Percentiles rank a stretch among this genome's conserved stretches.
Conservation (phyloP, 2,888 invertebrate genomes). For the Bembecia ichneumoniformis region DNA sequence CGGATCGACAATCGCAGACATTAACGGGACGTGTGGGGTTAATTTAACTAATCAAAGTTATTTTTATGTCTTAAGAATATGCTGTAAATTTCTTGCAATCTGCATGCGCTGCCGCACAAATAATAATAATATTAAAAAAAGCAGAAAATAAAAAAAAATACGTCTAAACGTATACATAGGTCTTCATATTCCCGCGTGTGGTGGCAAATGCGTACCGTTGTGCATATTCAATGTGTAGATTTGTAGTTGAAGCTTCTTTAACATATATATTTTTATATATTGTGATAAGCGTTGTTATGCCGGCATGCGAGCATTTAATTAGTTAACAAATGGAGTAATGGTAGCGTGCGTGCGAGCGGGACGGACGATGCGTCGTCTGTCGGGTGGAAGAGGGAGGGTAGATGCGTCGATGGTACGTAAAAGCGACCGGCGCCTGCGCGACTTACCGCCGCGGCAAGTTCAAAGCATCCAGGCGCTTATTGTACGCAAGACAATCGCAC, state of each 20-base stretch:
- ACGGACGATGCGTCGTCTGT: neutral
- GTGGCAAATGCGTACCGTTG: conserved; percentile 65
- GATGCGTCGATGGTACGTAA: neutral
- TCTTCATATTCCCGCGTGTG: conserved; percentile 51
- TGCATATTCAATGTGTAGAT: conserved; percentile 65
- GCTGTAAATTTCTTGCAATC: conserved; percentile 61
- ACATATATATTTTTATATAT: conserved; percentile 69
- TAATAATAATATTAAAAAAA: conserved; percentile 34
- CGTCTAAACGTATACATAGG: conserved; percentile 30
- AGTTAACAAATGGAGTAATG: conserved; percentile 45
- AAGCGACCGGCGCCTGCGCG: conserved; percentile 44
- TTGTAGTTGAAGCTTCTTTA: conserved; percentile 66
- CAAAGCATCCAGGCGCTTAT: conserved; percentile 50
- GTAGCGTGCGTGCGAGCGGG: neutral
- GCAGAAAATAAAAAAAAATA: conserved; percentile 28
- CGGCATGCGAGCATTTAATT: conserved; percentile 69
- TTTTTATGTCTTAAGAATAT: conserved; percentile 48
- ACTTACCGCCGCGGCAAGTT: conserved; percentile 68
- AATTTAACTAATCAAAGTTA: conserved; percentile 45
- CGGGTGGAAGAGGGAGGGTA: neutral
- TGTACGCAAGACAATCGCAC: conserved; percentile 31
- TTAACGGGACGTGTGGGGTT: conserved; percentile 22
- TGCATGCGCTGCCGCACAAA: conserved; percentile 70
- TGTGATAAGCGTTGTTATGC: conserved; percentile 72
- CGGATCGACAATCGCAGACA: too few relatives aligned